Conservation (phyloP, 2,797 vertebrate species). For the Gymnothorax reevesii region DNA sequence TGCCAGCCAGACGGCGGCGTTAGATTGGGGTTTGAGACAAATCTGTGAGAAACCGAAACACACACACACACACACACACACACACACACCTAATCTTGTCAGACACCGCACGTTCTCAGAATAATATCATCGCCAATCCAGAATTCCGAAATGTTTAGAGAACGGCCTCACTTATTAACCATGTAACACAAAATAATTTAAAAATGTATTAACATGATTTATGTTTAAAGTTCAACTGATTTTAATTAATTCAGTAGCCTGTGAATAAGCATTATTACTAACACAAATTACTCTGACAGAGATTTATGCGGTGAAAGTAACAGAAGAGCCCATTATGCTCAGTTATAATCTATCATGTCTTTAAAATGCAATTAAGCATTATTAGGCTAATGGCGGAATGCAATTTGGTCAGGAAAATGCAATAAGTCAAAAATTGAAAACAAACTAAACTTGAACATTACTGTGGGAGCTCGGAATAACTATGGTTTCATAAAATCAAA, state of each 20-base stretch:
- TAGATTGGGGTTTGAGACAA: not conserved
- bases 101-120: not conserved
- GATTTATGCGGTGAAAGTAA: conserved; percentile 70
- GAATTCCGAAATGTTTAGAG: conserved; percentile 52
- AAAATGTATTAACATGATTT: conserved; percentile 68
- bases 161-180: conserved; percentile 55
- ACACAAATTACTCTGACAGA: conserved; percentile 69
- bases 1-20: conserved; percentile 28
- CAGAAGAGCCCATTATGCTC: conserved; percentile 65
- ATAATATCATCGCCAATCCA: conserved; percentile 10
- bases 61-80: not conserved
- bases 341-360: conserved; percentile 75
- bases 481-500: conserved; percentile 58
- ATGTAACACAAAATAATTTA: conserved; percentile 60
- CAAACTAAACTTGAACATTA: conserved; percentile 54
- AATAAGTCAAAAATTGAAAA: conserved; percentile 58
- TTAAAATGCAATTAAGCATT: conserved; percentile 78
- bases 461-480: conserved; percentile 38
- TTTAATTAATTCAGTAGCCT: conserved; percentile 69
- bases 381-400: conserved; percentile 71
- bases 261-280: conserved; percentile 69
- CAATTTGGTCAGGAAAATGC: conserved; percentile 56
- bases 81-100: not conserved
- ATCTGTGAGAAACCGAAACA: not conserved
- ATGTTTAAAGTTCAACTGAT: conserved; percentile 69